Evolutionary conservation across 2,113 vertebrate species (phyloP).

Genomic region (Daubentonia madagascariensis): DNA sequence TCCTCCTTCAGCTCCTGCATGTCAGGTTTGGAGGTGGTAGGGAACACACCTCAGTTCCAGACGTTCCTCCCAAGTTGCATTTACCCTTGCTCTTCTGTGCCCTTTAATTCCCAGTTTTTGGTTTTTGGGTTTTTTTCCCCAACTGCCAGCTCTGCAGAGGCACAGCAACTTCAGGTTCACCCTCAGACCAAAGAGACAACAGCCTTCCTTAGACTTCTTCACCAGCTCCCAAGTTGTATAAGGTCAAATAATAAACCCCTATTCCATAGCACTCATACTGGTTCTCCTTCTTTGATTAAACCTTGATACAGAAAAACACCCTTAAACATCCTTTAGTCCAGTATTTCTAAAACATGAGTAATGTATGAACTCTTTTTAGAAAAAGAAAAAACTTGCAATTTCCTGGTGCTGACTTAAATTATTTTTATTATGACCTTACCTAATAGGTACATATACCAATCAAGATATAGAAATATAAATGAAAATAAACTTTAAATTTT

Average conservation of each 20-base stretch:
- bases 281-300: neutral
- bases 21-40: neutral
- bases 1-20: neutral
- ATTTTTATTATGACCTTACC: neutral
- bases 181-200: neutral
- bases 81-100: neutral
- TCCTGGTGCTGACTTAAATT: neutral
- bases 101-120: neutral
- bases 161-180: neutral
- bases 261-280: neutral
- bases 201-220: too few species aligned
- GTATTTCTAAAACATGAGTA: neutral
- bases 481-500: neutral
- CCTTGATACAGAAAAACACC: neutral
- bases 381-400: neutral
- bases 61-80: neutral
- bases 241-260: neutral
- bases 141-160: neutral
- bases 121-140: neutral
- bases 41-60: fast-evolving
- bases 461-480: neutral
- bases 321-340: neutral
- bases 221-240: fast-evolving
- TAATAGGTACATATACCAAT: neutral
- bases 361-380: neutral